Base-by-base conservation (phyloP, 2,113 vertebrate species). In the Sterna hirundo region DNA sequence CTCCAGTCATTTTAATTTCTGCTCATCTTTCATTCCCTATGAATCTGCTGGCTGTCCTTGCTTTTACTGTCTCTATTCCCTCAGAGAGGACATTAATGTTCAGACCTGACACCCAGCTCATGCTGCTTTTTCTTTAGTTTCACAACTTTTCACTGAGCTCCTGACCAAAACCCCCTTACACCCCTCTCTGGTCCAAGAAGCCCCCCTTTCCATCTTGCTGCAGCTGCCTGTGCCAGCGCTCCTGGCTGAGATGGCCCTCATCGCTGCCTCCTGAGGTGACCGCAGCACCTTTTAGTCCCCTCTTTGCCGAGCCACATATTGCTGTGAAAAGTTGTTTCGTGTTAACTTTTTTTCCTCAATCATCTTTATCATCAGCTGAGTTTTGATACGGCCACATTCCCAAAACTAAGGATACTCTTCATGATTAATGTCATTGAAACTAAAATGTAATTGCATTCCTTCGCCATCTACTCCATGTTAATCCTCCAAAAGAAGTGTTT, bases 401-500 rank as follows among this genome's bases (percentile, higher is more conserved):
- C 72, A 76, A 76, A 83, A 87, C 72, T 75, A 29, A 49, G 44
- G 72, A 38, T 52, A 10, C 36, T 92, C 64, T 84, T 86, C 10
- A 3, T 87, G 93, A 77, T 84, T 87, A 76, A 69, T 62, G 80
- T 72, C 81, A 80, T 15, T 46, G 83, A 89, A 82, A 82, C 47
- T 36, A 69, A 71, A 81, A 79, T 61, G 77, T 91, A 95, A 94
- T 93, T 92, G 81, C 70, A 61, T 96, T 94, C 69, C 42, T 88
- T 90, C 91, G 49, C 94, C 77, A 69, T 79, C 44, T 69, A 40
- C 86, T 82, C 74, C 40, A n/a, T 34, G 44, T 57, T 96, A 96
- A 95, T 96, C 95, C 86, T 89, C 86, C 88, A 65, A 62, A 83
- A 93, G 80, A 65, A 94, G 70, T 52, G 74, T 87, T 96, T 94